Conservation (phyloP, 2,888 invertebrate genomes). For the Malthinus flaveolus region DNA sequence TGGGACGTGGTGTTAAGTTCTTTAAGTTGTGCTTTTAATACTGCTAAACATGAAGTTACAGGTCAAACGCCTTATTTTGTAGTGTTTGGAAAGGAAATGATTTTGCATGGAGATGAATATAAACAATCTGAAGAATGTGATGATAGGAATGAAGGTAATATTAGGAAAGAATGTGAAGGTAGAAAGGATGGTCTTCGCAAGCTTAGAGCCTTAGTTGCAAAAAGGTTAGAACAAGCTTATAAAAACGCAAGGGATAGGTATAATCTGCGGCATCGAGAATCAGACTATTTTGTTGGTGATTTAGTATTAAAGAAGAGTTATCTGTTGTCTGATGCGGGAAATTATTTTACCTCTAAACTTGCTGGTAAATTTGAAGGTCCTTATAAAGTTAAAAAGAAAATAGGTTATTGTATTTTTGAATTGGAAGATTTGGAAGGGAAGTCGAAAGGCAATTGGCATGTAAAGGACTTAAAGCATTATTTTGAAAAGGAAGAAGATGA, state of each 20-base stretch:
- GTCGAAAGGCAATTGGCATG: slow-evolving; percentile 12
- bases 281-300: slow-evolving; percentile 18
- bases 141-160: not conserved
- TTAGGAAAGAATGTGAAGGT: not conserved
- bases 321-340: slow-evolving; percentile 14
- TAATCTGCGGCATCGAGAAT: slow-evolving; percentile 23
- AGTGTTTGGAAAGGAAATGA: slow-evolving; percentile 20
- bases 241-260: slow-evolving; percentile 4
- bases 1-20: slow-evolving; percentile 19
- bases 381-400: slow-evolving; percentile 11
- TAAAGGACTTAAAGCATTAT: slow-evolving; percentile 10
- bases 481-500: too few relatives aligned
- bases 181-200: not conserved
- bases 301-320: slow-evolving; percentile 23
- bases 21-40: slow-evolving; percentile 18
- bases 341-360: slow-evolving; percentile 24
- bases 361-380: slow-evolving; percentile 26
- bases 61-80: slow-evolving; percentile 22
- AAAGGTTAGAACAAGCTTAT: not conserved
- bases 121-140: too few relatives aligned
- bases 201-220: not conserved
- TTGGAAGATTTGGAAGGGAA: slow-evolving; percentile 8
- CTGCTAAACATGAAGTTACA: slow-evolving; percentile 20
- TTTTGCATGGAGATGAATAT: not conserved
- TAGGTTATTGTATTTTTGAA: slow-evolving; percentile 9